These are phyloP conservation scores for Lasioglossum vierecki DNA, from an alignment of 2,888 invertebrate species.

Conservation along the genomic window DNA sequence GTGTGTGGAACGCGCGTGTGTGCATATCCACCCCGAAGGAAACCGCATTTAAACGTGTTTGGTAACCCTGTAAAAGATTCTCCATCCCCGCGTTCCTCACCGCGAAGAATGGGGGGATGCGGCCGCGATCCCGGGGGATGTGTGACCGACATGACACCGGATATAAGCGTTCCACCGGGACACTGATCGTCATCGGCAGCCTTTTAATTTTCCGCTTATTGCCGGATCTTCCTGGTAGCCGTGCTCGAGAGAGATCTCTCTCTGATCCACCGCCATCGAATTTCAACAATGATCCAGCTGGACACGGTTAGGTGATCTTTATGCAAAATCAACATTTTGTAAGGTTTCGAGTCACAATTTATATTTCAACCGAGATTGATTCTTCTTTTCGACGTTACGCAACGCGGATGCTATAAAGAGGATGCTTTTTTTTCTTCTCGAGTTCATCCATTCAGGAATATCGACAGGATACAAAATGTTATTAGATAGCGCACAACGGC, in stretches of 20 bases:
- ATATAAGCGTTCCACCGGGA: constrained; percentile 14
- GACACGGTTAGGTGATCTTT: too few relatives aligned
- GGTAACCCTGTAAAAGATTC: constrained; percentile 64
- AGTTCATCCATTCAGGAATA: neutral
- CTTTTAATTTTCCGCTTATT: constrained; percentile 32
- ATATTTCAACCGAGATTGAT: too few relatives aligned
- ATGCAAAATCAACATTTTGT: too few relatives aligned
- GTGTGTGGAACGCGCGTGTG: constrained; percentile 2
- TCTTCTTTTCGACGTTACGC: neutral
- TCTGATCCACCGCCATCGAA: too few relatives aligned
- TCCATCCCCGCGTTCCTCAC: constrained; percentile 29
- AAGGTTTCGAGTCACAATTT: too few relatives aligned
- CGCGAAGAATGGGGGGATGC: constrained; percentile 9
- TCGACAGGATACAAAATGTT: constrained; percentile 51
- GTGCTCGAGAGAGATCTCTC: too few relatives aligned
- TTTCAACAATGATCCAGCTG: too few relatives aligned
- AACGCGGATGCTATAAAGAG: neutral
- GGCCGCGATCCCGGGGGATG: constrained; percentile 1
- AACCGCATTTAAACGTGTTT: constrained; percentile 59
- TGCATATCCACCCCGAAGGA: constrained; percentile 40
- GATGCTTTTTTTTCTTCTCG: neutral
- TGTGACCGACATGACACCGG: constrained; percentile 8
- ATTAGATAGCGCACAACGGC: constrained; percentile 17
- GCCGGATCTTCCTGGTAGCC: neutral
- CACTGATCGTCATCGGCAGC: constrained; percentile 18